Base-by-base conservation (phyloP, 2,113 vertebrate species). In the Anguilla rostrata region DNA sequence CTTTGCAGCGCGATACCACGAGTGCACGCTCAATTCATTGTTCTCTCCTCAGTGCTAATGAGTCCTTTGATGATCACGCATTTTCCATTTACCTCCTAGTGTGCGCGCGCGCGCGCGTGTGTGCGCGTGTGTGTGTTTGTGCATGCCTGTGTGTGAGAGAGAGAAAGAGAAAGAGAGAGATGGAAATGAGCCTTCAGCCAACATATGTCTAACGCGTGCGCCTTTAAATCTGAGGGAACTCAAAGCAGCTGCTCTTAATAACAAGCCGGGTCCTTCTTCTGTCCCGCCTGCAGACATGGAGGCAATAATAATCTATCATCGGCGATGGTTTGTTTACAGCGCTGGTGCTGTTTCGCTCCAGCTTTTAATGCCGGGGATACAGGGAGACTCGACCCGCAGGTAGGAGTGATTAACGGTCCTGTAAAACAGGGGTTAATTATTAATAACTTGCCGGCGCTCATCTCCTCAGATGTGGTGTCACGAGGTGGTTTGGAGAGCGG, bases 51-150 rank as follows among this genome's bases (percentile, higher is more conserved):
- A 12, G 39, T 85, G 84, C 78, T 57, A 85, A 79, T 49, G 41
- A 56, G 71, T 43, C 75, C 49, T 85, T 41, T 80, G 41, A 84
- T 66, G n/a, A 83, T 20, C 41, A 85, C 22, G 84, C 18, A 40
- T 80, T 85, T 81, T 85, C 84, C 84, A 81, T 78, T 57, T 85
- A 66, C 78, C 78, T 85, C 84, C 75, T 26, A 34, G n/a, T 71
- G 75, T 79, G 75, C 16, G 26, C 53, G 41, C 79, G 84, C 57
- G 18, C 22, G 60, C 22, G 60, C 26, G 12, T 63, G 60, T 26
- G 60, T 63, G 60, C 3, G 60, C 4, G 60, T 63, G 18, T 63
- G 60, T 7, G 20, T 63, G 60, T 63, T 20, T 63, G 60, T 66
- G 22, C 20, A 8, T 26, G 22, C 20, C 6, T 53, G 49, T 53